Evolutionary conservation across 2,113 vertebrate species (phyloP).

Genomic region (Cebidichthys violaceus): DNA sequence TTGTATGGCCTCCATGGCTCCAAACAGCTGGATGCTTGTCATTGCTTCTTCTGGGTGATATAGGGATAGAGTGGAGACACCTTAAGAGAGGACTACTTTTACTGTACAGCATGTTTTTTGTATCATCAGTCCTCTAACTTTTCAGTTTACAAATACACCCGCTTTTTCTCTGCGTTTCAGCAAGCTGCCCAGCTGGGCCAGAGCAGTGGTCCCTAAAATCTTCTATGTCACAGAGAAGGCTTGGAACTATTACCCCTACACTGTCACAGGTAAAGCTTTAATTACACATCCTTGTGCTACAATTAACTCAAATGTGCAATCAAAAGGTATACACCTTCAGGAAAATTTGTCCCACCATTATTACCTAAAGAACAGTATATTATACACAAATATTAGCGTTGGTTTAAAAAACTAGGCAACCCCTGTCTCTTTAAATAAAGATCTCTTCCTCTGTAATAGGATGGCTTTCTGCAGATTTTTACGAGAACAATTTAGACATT

Average conservation of each 20-base stretch:
- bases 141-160: slow-evolving; percentile 3
- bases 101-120: slow-evolving; percentile 6
- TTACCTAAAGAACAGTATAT: not conserved
- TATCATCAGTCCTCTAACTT: not conserved
- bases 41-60: slow-evolving; percentile 15
- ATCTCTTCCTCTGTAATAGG: not conserved
- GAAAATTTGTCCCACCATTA: not conserved
- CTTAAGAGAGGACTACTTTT: not conserved
- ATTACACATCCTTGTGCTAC: not conserved
- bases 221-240: slow-evolving; percentile 97
- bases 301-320: not conserved
- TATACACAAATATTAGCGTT: not conserved
- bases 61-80: slow-evolving; percentile 26
- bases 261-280: slow-evolving; percentile 71
- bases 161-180: slow-evolving; percentile 80
- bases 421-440: not conserved
- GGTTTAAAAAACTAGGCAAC: not conserved
- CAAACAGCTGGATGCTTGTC: slow-evolving; percentile 49
- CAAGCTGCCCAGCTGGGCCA: slow-evolving; percentile 95
- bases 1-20: slow-evolving; percentile 25
- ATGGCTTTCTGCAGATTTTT: not conserved
- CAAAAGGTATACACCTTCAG: not conserved
- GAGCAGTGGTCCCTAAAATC: slow-evolving; percentile 94
- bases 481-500: not conserved
- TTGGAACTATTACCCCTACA: slow-evolving; percentile 97